Conservation (phyloP, 2,888 invertebrate species). For the Dicranocentrus wangi region DNA sequence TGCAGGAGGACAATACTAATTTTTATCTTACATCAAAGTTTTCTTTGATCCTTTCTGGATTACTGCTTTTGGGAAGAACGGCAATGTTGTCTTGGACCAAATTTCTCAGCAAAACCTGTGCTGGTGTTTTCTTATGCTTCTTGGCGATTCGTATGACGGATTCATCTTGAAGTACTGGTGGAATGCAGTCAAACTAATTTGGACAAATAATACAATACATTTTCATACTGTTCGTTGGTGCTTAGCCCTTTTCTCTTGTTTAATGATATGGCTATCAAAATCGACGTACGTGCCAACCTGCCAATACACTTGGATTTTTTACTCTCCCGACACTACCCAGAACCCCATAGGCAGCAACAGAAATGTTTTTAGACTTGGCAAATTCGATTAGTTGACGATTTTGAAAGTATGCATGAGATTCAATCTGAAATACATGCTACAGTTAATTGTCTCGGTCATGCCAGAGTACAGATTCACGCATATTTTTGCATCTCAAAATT, state of each 20-base stretch:
- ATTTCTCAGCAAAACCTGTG: slow-evolving; percentile 85
- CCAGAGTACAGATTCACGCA: too few relatives aligned
- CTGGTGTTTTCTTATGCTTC: slow-evolving; percentile 81
- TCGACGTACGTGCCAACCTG: neutral
- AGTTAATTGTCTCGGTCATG: too few relatives aligned
- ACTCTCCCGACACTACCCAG: slow-evolving; percentile 83
- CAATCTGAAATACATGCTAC: slow-evolving; percentile 78
- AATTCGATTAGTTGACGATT: slow-evolving; percentile 80
- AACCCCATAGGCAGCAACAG: slow-evolving; percentile 86
- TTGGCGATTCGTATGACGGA: slow-evolving; percentile 74
- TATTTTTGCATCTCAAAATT: too few relatives aligned
- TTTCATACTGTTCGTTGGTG: too few relatives aligned
- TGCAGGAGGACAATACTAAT: neutral
- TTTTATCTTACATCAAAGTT: slow-evolving; percentile 80
- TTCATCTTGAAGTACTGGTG: neutral
- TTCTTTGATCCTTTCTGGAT: slow-evolving; percentile 81
- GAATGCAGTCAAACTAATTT: neutral
- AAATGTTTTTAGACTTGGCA: slow-evolving; percentile 81
- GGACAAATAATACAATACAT: too few relatives aligned
- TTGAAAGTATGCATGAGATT: slow-evolving; percentile 86
- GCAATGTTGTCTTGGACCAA: slow-evolving; percentile 82
- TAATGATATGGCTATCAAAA: too few relatives aligned
- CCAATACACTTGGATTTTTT: neutral
- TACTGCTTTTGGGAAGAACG: slow-evolving; percentile 90
- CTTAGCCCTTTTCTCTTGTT: too few relatives aligned